These are phyloP conservation scores for Poeciliopsis gracilis DNA, from an alignment of 2,797 vertebrate species.

Conservation along the genomic window DNA sequence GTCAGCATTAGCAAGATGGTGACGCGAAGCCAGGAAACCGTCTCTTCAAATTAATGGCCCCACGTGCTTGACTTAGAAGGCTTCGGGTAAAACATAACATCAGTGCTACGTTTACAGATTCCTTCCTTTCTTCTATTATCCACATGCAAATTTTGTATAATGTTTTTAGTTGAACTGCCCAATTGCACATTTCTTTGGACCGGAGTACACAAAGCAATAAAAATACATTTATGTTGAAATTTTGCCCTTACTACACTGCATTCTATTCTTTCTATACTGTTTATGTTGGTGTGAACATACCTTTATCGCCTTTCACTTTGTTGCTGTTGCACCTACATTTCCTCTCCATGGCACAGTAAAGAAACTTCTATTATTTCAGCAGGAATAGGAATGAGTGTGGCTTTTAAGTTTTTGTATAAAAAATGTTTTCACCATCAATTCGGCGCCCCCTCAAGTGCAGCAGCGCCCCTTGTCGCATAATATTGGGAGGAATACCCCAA, in stretches of 20 bases:
- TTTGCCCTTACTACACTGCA: background rate
- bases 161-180: too few relatives aligned
- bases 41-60: conserved; percentile 50
- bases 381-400: too few relatives aligned
- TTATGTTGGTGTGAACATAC: background rate
- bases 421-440: too few relatives aligned
- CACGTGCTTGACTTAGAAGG: background rate
- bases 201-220: too few relatives aligned
- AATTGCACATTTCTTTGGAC: too few relatives aligned
- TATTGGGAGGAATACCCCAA: too few relatives aligned
- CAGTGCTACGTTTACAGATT: background rate
- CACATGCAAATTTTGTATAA: background rate
- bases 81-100: background rate
- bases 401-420: background rate
- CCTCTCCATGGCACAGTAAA: background rate
- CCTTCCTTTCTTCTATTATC: too few relatives aligned
- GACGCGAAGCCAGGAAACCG: conserved; percentile 20
- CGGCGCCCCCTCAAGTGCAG: too few relatives aligned
- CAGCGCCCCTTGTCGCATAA: too few relatives aligned
- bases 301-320: background rate
- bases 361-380: background rate
- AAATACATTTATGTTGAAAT: background rate
- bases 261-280: background rate
- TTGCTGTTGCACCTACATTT: background rate
- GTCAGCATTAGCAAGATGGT: background rate